Conservation (phyloP, 2,113 vertebrate genomes). For the Aspidoscelis tigris region DNA sequence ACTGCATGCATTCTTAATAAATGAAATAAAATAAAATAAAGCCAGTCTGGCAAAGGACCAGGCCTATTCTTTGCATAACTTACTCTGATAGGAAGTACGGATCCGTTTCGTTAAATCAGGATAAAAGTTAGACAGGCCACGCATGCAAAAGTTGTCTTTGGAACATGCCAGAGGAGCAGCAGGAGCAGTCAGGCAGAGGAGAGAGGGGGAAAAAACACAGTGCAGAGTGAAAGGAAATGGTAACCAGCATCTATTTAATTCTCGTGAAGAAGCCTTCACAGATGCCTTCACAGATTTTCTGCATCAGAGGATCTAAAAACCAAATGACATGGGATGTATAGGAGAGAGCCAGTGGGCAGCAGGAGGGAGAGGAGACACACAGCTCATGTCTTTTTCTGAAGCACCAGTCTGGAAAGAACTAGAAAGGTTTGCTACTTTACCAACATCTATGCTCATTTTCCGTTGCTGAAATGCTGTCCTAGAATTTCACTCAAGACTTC, state of each 20-base stretch:
- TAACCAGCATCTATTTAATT: constrained; percentile 80
- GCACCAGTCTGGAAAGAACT: constrained; percentile 39
- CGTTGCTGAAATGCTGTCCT: background rate
- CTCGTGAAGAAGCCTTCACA: constrained; percentile 76
- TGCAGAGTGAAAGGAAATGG: constrained; percentile 84
- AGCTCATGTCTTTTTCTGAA: constrained; percentile 58
- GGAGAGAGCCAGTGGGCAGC: constrained; percentile 60
- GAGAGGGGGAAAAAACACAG: constrained; percentile 82
- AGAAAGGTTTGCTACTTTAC: background rate
- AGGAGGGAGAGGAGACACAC: background rate
- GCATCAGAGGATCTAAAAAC: constrained; percentile 61
- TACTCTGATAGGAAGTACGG: constrained; percentile 99
- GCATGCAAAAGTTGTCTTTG: constrained; percentile 99
- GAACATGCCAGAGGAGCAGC: constrained; percentile 96
- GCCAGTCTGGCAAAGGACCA: constrained; percentile 69
- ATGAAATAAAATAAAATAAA: constrained; percentile 73
- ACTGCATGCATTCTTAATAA: constrained; percentile 78
- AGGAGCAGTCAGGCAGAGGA: constrained; percentile 84
- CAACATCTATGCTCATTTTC: background rate
- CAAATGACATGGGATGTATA: constrained; percentile 71
- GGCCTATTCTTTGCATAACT: constrained; percentile 83
- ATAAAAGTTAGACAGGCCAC: constrained; percentile 99
- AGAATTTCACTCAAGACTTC: background rate
- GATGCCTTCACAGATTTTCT: constrained; percentile 64
- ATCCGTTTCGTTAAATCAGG: constrained; percentile 99